Evolutionary conservation across 2,797 vertebrate species (phyloP).

Genomic region (Spinus olivaceus): DNA sequence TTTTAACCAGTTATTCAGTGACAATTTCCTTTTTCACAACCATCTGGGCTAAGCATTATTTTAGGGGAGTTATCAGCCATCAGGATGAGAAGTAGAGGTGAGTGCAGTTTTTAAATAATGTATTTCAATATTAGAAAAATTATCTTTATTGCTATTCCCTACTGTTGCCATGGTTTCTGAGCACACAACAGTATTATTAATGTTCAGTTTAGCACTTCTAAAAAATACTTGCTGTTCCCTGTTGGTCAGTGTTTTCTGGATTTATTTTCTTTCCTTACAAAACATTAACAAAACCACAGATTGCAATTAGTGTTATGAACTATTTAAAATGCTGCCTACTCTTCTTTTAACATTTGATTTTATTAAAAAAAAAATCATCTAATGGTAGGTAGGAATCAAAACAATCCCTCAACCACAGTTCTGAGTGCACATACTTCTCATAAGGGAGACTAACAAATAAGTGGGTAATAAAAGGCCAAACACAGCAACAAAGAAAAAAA

Average conservation of each 20-base stretch:
- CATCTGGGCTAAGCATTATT: neutral
- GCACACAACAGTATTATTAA: neutral
- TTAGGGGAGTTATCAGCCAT: neutral
- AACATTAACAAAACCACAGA: neutral
- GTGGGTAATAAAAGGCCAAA: neutral
- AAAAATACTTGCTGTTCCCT: conserved; percentile 14
- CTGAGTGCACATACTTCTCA: neutral
- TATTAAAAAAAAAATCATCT: neutral
- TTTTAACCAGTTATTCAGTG: neutral
- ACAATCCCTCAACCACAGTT: neutral
- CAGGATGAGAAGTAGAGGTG: neutral
- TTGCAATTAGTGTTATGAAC: neutral
- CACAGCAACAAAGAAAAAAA: neutral
- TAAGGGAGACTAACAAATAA: neutral
- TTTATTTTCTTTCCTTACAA: neutral
- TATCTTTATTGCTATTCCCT: neutral
- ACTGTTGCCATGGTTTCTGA: conserved; percentile 23
- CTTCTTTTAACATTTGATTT: neutral
- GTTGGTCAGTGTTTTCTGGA: neutral
- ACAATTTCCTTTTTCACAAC: neutral
- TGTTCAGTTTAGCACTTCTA: neutral
- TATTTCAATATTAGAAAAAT: neutral
- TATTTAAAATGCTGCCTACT: neutral
- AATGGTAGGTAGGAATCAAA: neutral
- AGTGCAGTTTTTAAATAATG: neutral